These are phyloP conservation scores for Hesperia comma DNA, from an alignment of 2,888 invertebrate species.

Conservation along the genomic window DNA sequence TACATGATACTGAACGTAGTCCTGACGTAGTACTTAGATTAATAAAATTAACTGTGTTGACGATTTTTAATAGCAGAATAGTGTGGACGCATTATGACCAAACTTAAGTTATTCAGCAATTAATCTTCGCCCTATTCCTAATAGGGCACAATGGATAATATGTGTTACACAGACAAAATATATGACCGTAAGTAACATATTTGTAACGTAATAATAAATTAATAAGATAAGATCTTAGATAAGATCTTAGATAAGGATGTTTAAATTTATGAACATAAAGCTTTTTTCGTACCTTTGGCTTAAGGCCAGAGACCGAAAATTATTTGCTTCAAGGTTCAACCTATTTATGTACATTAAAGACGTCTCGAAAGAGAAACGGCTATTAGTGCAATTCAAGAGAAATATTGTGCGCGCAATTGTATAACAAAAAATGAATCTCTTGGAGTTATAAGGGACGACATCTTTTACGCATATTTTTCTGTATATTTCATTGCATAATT, in stretches of 20 bases:
- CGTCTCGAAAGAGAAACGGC: slow-evolving; percentile 11
- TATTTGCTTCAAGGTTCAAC: slow-evolving; percentile 16
- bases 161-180: too few relatives aligned
- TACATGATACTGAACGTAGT: too few relatives aligned
- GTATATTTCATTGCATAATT: not conserved
- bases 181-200: too few relatives aligned
- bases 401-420: not conserved
- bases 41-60: too few relatives aligned
- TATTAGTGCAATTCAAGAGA: slow-evolving; percentile 15
- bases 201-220: too few relatives aligned
- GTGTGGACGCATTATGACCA: too few relatives aligned
- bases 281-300: slow-evolving; percentile 29
- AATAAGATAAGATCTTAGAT: not conserved
- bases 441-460: not conserved
- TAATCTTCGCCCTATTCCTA: too few relatives aligned
- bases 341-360: slow-evolving; percentile 33
- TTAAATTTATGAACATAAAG: slow-evolving; percentile 20
- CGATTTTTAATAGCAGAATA: too few relatives aligned
- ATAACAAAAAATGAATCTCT: not conserved
- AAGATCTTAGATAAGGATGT: slow-evolving; percentile 11
- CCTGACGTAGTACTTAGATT: too few relatives aligned
- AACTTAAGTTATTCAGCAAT: too few relatives aligned
- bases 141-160: too few relatives aligned
- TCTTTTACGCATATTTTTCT: too few relatives aligned
- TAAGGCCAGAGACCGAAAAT: slow-evolving; percentile 20